Evolutionary conservation across 2,113 vertebrate genomes (phyloP), one percentile per base, ranked within the genome.

Genomic region (Scomber colias): DNA sequence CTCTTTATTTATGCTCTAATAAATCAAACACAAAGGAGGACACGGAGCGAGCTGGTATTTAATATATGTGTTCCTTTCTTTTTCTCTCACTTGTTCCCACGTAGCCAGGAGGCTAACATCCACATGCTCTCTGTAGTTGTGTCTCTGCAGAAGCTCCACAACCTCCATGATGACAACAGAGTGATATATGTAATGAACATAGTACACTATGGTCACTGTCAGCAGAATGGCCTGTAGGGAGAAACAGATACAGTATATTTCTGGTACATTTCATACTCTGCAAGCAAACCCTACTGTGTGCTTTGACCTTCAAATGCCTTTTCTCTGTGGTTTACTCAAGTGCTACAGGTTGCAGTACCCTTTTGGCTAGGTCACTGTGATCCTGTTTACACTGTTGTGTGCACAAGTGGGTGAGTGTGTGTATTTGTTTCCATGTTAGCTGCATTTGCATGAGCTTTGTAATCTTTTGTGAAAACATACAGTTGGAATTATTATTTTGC

Each of bases 21-120:
- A 27, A 27, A 27, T 27, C 24, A 27, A 27, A 40, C 35, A 40
- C 35, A 40, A 35, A 49, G 27, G 16, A 65, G 50, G 13, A 31
- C 3, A 35, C 5, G 12, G 2, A 61, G 24, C 48, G 5, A 57
- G 3, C 3, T 11, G 4, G 31, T 44, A 35, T 11, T 62, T n/a
- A 19, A 79, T 73, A 74, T 75, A 50, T 55, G 12, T 68, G 30
- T 72, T 71, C 11, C 46, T 44, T 46, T 45, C 8, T 74, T 15
- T 31, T 51, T 76, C 55, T 81, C 78, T 69, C 91, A 97, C 95
- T 95, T 95, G 93, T 75, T 94, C 94, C 86, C 89, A 92, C 3
- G 67, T 62, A 0, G 91, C 89, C 30, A 95, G 75, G 9, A 65
- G 15, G 56, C 67, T 85, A 76, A 96, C 66, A n/a, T 96, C 94